Base-by-base conservation (phyloP, 1,140 invertebrate species). In the Trichomalopsis sarcophagae region DNA sequence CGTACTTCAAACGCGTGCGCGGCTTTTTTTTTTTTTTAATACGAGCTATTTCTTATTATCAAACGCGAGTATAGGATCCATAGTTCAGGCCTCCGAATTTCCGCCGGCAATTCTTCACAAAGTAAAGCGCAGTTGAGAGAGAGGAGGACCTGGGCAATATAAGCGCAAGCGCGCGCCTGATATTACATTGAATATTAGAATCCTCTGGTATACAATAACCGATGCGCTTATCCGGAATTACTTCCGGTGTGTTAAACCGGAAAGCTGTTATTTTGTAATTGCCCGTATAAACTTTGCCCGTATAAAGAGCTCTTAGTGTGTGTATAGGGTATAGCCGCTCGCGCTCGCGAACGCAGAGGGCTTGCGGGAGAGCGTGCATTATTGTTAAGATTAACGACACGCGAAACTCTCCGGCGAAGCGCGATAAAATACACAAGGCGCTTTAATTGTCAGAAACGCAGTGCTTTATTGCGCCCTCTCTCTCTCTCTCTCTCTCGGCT, bases 231-330 rank as follows among this genome's bases (percentile, higher is more conserved):
- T 36, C 17, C 73, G 30, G 36, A 40, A 75, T 75, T 75, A 75
- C 30, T 75, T 75, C 73, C 73, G 36, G 73, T 75, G 73, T 36
- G 36, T 75, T 40, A 40, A 44, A 40, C 73, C 73, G 73, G 30
- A 75, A 75, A 75, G 36, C 73, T 75, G 73, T 71, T 71, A 71
- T 71, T 71, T 71, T 71, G 69, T 75, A 75, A 75, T 75, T n/a
- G 73, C 73, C 21, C 36, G 36, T 40, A 75, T 75, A 75, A 75
- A 75, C 73, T 75, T 75, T 75, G 73, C 27, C 33, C 2, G 55
- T n/a, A 62, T n/a, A 75, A 30, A 44, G 55, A 21, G 17, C 55
- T 17, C 6, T n/a, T n/a, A 4, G 47, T 50, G 14, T 50, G 14
- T 50, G 14, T 17, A 44, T 44, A 44, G 44, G 1, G 55, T n/a